These are phyloP conservation scores for Crematogaster levior DNA, from an alignment of 2,888 invertebrate species.

Conservation along the genomic window DNA sequence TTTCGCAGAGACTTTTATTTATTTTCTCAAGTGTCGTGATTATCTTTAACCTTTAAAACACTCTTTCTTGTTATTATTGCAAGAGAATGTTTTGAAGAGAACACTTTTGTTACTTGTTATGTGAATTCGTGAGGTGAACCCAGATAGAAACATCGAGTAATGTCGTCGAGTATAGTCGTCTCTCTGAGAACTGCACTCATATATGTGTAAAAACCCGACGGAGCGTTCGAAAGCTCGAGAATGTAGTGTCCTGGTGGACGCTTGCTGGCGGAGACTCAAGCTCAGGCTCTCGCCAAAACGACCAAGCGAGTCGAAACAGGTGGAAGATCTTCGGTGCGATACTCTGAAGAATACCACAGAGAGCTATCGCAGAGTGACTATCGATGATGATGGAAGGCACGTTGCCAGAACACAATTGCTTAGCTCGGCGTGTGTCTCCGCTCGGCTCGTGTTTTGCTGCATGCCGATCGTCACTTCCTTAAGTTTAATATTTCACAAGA, in stretches of 20 bases:
- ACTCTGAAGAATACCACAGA: slow-evolving; percentile 35
- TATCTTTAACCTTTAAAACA: slow-evolving; percentile 7
- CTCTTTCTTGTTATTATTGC: background rate
- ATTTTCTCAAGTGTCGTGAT: slow-evolving; percentile 3
- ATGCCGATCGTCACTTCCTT: slow-evolving; percentile 46
- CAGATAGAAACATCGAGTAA: slow-evolving; percentile 1
- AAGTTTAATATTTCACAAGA: background rate
- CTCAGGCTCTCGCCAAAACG: slow-evolving; percentile 45
- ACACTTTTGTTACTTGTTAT: slow-evolving; percentile 7
- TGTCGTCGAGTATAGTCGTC: slow-evolving; percentile 4
- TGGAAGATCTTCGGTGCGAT: slow-evolving; percentile 45
- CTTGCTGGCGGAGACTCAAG: slow-evolving; percentile 42
- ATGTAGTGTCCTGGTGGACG: slow-evolving; percentile 54
- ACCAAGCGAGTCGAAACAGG: slow-evolving; percentile 55
- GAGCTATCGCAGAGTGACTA: slow-evolving; percentile 54
- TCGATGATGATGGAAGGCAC: slow-evolving; percentile 79
- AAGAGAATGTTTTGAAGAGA: background rate
- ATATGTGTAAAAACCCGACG: background rate
- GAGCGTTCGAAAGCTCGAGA: slow-evolving; percentile 50
- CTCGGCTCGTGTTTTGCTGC: slow-evolving; percentile 57
- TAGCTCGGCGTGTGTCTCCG: slow-evolving; percentile 70
- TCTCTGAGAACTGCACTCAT: slow-evolving; percentile 17
- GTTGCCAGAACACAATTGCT: slow-evolving; percentile 73
- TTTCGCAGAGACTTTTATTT: slow-evolving; percentile 2
- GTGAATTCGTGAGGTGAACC: background rate